These are phyloP conservation scores for Basileuterus tristriatus DNA, from an alignment of 2,797 vertebrate genomes.

Conservation along the genomic window DNA sequence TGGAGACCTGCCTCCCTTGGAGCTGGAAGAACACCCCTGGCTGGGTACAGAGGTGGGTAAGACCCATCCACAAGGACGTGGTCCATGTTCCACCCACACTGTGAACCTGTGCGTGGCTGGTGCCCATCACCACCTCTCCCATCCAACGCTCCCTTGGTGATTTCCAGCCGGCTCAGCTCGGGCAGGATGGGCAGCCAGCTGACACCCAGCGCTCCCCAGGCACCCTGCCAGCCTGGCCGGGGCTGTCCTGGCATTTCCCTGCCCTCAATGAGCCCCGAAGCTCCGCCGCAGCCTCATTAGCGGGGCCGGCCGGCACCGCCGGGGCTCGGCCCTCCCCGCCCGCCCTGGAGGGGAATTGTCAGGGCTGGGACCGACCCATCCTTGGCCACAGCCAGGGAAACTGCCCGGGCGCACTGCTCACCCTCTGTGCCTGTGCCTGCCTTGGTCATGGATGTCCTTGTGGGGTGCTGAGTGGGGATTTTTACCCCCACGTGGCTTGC, in stretches of 20 bases:
- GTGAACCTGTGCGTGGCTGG: accelerated
- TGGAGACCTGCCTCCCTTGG: accelerated
- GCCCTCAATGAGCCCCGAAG: neutral
- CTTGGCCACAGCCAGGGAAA: neutral
- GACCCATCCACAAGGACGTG: accelerated
- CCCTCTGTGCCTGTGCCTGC: neutral
- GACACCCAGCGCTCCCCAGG: neutral
- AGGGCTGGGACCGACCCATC: neutral
- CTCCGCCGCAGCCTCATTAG: neutral
- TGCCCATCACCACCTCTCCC: accelerated
- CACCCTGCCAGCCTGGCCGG: neutral
- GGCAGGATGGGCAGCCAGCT: neutral
- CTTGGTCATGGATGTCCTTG: neutral
- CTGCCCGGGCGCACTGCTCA: accelerated
- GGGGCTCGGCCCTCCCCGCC: neutral
- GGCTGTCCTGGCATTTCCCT: neutral
- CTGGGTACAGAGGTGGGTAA: neutral
- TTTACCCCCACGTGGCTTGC: accelerated
- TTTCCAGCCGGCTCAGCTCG: neutral
- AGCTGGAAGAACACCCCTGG: neutral
- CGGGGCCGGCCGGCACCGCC: neutral
- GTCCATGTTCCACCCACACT: accelerated
- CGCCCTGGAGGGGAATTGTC: neutral
- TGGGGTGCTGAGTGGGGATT: neutral
- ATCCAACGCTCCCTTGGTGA: accelerated